Conservation (phyloP, 2,113 vertebrate species). For the Glareola pratincola region DNA sequence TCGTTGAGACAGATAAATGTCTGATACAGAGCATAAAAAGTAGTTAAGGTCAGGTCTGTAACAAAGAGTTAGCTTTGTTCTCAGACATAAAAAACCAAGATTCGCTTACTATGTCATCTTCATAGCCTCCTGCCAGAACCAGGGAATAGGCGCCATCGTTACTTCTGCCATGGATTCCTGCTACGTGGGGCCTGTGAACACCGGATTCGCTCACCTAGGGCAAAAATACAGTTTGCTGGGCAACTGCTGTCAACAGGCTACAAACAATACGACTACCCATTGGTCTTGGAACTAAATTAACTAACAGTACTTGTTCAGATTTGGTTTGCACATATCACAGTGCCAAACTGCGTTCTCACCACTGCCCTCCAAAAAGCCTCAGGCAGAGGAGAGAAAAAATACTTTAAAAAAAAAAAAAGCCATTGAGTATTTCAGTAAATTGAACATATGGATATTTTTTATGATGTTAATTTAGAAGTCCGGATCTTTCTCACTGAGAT, state of each 20-base stretch:
- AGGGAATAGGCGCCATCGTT: conserved; percentile 92
- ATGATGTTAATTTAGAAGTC: background rate
- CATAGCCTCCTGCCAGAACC: conserved; percentile 95
- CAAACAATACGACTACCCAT: rapidly evolving
- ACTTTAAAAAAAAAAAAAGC: background rate
- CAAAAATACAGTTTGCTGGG: rapidly evolving
- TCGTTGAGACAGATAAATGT: background rate
- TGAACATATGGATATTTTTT: background rate
- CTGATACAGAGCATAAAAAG: rapidly evolving
- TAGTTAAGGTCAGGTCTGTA: background rate
- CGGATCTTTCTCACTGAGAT: background rate
- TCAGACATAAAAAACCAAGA: background rate
- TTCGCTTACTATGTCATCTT: conserved; percentile 89
- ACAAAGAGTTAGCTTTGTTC: background rate
- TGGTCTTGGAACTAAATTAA: background rate
- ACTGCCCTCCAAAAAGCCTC: background rate
- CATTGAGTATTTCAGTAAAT: background rate
- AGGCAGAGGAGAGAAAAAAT: background rate
- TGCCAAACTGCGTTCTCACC: background rate
- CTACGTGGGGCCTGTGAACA: conserved; percentile 93
- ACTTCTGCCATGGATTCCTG: conserved; percentile 95
- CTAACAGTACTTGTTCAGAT: background rate
- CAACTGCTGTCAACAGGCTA: background rate
- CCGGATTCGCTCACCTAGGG: conserved; percentile 92
- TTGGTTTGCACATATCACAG: rapidly evolving